Conservation (phyloP, 2,888 invertebrate species). For the Ophion obscuratus region DNA sequence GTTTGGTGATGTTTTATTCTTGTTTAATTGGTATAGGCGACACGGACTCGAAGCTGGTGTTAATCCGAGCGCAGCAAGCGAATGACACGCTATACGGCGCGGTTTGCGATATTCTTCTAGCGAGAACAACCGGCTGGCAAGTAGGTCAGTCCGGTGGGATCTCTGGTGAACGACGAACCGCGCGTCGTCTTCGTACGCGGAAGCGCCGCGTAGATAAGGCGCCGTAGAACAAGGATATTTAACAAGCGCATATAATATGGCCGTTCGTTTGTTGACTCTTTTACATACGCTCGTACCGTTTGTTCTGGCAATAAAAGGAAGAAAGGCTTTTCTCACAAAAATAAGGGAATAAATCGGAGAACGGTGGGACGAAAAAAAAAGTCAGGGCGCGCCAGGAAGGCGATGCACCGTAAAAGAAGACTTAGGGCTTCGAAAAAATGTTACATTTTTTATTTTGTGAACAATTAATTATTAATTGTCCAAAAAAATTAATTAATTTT, state of each 20-base stretch:
- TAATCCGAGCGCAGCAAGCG: conserved; percentile 50
- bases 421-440: too few relatives aligned
- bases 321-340: not conserved
- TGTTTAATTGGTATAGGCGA: conserved; percentile 39
- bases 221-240: conserved; percentile 50
- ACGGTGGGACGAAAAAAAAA: too few relatives aligned
- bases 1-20: not conserved
- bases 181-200: conserved; percentile 63
- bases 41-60: conserved; percentile 48
- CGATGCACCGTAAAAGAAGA: too few relatives aligned
- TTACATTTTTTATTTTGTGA: too few relatives aligned
- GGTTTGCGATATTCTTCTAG: conserved; percentile 47
- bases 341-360: not conserved
- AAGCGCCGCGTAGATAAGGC: conserved; percentile 58
- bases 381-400: too few relatives aligned
- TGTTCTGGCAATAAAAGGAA: conserved; percentile 9
- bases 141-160: conserved; percentile 63
- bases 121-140: conserved; percentile 62
- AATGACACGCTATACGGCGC: conserved; percentile 64
- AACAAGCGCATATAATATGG: conserved; percentile 36
- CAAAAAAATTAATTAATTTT: too few relatives aligned
- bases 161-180: conserved; percentile 36
- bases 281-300: conserved; percentile 2
- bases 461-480: too few relatives aligned
- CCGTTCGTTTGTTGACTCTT: conserved; percentile 35